Percentiles rank a stretch among this genome's conserved stretches.
Evolutionary conservation across 92 coral and sea anemone genomes (phyloP).

Genomic region (Parazoanthus atlanticus): DNA sequence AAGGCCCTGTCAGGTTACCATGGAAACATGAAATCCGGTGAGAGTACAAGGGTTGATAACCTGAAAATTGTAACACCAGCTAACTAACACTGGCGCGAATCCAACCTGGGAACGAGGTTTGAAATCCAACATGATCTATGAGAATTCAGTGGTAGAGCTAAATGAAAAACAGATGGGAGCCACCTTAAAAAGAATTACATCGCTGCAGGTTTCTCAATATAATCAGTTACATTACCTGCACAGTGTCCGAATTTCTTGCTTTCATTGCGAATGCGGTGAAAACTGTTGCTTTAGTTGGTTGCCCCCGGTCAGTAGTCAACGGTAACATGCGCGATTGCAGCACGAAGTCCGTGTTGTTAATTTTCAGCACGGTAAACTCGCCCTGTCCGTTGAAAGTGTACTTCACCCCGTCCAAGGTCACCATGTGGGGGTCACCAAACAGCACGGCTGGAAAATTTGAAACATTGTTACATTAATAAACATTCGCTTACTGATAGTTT

Average conservation of each 20-base stretch:
- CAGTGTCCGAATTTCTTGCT: constrained; percentile 62
- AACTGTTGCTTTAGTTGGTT: constrained; percentile 62
- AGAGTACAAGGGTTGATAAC: no score
- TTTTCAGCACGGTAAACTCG: constrained; percentile 67
- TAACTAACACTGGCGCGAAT: no score
- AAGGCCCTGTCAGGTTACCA: no score
- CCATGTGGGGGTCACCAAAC: constrained; percentile 94
- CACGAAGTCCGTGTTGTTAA: constrained; percentile 55
- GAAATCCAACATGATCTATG: no score
- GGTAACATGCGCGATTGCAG: constrained; percentile 86
- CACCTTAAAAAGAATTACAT: background rate
- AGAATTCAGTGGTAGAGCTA: background rate
- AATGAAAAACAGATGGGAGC: no score
- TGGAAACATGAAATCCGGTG: no score
- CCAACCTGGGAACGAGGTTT: no score
- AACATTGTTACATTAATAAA: no score
- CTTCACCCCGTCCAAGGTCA: constrained; percentile 77
- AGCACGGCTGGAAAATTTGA: constrained; percentile 53
- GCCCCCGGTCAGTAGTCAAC: constrained; percentile 34
- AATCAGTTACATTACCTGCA: constrained; percentile 54
- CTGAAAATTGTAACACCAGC: no score
- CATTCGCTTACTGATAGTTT: no score
- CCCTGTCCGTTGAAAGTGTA: constrained; percentile 92
- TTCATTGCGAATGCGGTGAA: constrained; percentile 70
- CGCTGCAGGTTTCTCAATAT: background rate